phyloP scores from a whole-genome alignment of 2,888 invertebrate genomes.

The Conomelus anceps region DNA sequence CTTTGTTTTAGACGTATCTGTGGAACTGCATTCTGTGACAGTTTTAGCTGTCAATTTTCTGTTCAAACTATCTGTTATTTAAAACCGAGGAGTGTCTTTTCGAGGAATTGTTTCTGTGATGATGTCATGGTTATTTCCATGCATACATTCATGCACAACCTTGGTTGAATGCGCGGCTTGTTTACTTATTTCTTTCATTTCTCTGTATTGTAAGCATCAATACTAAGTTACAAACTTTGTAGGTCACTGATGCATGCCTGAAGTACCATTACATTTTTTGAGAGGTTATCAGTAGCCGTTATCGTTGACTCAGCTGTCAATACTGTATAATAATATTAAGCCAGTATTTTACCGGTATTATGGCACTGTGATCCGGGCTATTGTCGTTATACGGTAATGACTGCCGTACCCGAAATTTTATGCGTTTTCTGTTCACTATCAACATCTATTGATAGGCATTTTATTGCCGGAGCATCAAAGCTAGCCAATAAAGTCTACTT shows the following conservation, averaged over 20 bases:
- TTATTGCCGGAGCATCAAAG: neutral
- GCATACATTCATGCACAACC: neutral
- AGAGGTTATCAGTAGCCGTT: neutral
- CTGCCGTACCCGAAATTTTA: neutral
- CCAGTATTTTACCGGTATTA: neutral
- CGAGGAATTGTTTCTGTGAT: neutral
- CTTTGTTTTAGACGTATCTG: neutral
- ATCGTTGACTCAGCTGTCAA: neutral
- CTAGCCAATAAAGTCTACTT: neutral
- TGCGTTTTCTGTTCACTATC: neutral
- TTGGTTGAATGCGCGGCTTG: neutral
- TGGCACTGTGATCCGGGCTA: too few species aligned
- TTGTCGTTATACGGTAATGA: neutral
- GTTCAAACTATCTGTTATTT: neutral
- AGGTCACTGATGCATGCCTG: neutral
- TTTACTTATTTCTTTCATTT: neutral
- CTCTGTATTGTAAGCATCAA: neutral
- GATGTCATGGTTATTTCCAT: neutral
- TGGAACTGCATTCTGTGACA: neutral
- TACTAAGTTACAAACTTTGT: too few species aligned
- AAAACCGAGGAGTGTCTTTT: neutral
- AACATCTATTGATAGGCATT: neutral
- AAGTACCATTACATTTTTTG: neutral
- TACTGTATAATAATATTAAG: neutral
- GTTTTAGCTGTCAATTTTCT: neutral